A percentile compares a stretch with the other conserved stretches of the same genome.
These are phyloP conservation scores for Chrysaora quinquecirrha DNA, from an alignment of 30 jellyfish, hydroid and myxozoan genomes.

Conservation along the genomic window DNA sequence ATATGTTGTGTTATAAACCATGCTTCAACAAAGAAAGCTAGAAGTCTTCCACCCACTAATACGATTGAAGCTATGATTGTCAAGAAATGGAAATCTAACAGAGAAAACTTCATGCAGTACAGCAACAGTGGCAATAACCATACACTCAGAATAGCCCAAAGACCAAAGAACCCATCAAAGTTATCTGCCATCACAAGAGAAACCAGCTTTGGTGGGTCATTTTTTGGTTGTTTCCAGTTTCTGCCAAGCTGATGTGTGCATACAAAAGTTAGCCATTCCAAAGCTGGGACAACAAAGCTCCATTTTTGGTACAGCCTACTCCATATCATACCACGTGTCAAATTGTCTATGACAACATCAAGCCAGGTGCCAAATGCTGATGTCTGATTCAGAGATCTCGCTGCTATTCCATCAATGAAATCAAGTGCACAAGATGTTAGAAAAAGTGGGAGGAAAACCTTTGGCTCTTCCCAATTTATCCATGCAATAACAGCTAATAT, in stretches of 20 bases:
- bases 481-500: background rate
- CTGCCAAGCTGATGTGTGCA: constrained; percentile 76
- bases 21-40: constrained; percentile 36
- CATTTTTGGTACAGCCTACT: constrained; percentile 45
- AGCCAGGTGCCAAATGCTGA: constrained; percentile 91
- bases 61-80: background rate
- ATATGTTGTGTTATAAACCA: constrained; percentile 67
- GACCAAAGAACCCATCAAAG: constrained; percentile 54
- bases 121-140: constrained; percentile 78
- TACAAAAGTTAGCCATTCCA: constrained; percentile 81
- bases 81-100: background rate
- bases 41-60: constrained; percentile 24
- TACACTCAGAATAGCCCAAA: constrained; percentile 49
- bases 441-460: constrained; percentile 17
- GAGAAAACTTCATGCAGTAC: constrained; percentile 8
- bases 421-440: constrained; percentile 47
- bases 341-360: constrained; percentile 72
- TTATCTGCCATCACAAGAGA: constrained; percentile 41
- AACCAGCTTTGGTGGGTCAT: constrained; percentile 51
- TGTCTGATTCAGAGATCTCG: constrained; percentile 69
- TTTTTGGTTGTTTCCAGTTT: constrained; percentile 60
- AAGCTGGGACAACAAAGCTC: constrained; percentile 63
- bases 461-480: constrained; percentile 38
- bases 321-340: constrained; percentile 81
- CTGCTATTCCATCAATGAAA: constrained; percentile 76